Percentiles rank a stretch among this genome's conserved stretches.
phyloP scores from a whole-genome alignment of 2,888 invertebrate genomes.

The Cistogaster globosa region DNA sequence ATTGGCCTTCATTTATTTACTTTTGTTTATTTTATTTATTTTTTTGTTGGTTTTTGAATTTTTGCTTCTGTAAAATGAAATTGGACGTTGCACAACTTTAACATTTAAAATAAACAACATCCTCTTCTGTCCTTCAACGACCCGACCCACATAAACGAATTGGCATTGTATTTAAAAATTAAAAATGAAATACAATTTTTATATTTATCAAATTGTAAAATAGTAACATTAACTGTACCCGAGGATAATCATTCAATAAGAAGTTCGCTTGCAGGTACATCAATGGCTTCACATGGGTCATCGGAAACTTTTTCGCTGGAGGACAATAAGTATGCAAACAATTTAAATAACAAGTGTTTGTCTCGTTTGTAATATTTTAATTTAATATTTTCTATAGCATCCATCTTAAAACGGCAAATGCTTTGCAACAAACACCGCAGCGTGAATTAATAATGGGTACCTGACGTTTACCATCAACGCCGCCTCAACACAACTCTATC shows the following conservation, averaged over 20 bases:
- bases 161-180: slow-evolving; percentile 63
- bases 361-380: background rate
- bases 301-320: slow-evolving; percentile 82
- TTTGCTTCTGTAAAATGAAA: slow-evolving; percentile 49
- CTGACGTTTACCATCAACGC: slow-evolving; percentile 78
- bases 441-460: slow-evolving; percentile 78
- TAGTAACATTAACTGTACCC: slow-evolving; percentile 83
- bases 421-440: slow-evolving; percentile 81
- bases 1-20: slow-evolving; percentile 53
- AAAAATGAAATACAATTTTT: slow-evolving; percentile 48
- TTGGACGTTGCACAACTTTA: slow-evolving; percentile 53
- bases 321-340: slow-evolving; percentile 81
- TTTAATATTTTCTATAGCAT: slow-evolving; percentile 74
- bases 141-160: slow-evolving; percentile 66
- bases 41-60: slow-evolving; percentile 30
- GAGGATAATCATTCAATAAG: slow-evolving; percentile 82
- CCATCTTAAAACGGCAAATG: slow-evolving; percentile 81
- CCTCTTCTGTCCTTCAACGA: slow-evolving; percentile 40
- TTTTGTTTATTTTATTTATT: too few relatives aligned
- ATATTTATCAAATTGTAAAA: slow-evolving; percentile 42
- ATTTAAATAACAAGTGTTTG: background rate
- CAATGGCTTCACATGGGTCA: slow-evolving; percentile 82
- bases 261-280: slow-evolving; percentile 83
- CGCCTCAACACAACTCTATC: slow-evolving; percentile 63
- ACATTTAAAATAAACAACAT: slow-evolving; percentile 47